A percentile compares a stretch with the other conserved stretches of the same genome.
These are phyloP conservation scores for Delia radicum DNA, from an alignment of 1,140 invertebrate genomes.

Conservation along the genomic window DNA sequence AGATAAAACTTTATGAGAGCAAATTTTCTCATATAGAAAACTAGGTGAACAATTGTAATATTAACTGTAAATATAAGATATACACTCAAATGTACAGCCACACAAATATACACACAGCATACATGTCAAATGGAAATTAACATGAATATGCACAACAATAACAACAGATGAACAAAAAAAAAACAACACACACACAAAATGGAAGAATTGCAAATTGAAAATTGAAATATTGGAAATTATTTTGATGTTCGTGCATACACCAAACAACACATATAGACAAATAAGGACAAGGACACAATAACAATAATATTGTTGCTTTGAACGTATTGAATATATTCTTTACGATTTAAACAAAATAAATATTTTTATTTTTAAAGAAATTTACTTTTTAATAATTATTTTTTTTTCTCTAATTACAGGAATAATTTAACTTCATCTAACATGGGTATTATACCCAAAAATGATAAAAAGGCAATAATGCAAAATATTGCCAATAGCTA, in stretches of 20 bases:
- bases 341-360: not conserved
- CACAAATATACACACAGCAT: not conserved
- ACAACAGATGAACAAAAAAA: not conserved
- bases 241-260: slow-evolving; percentile 1
- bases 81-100: not conserved
- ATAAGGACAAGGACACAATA: not conserved
- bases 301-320: not conserved
- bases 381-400: not conserved
- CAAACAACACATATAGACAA: not conserved
- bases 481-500: slow-evolving; percentile 66
- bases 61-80: not conserved
- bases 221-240: slow-evolving; percentile 16
- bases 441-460: slow-evolving; percentile 62
- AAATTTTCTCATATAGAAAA: too few relatives aligned
- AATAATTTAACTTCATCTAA: slow-evolving; percentile 9
- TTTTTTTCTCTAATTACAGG: slow-evolving; percentile 1
- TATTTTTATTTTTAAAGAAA: not conserved
- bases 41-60: too few relatives aligned
- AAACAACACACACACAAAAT: not conserved
- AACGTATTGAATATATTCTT: not conserved
- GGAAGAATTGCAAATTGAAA: slow-evolving; percentile 3
- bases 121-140: slow-evolving; percentile 21
- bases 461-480: slow-evolving; percentile 71
- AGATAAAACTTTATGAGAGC: too few relatives aligned
- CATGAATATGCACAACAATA: slow-evolving; percentile 14